phyloP scores from a whole-genome alignment of 2,113 vertebrate species.

The Bos javanicus region DNA sequence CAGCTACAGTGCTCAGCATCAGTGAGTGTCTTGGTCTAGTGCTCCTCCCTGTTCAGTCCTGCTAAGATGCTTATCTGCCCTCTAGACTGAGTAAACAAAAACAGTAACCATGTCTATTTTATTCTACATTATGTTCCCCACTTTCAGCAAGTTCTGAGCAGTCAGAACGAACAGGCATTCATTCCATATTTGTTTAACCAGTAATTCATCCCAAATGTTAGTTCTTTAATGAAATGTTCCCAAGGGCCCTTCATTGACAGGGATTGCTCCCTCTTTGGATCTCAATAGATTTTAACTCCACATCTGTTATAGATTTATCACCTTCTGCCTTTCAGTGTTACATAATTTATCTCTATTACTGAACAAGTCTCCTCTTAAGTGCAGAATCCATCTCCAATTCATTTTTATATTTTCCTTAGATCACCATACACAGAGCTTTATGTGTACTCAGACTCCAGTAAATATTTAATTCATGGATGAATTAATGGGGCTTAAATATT shows the following conservation, averaged over 20 bases:
- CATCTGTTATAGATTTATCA: background rate
- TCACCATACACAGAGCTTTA: background rate
- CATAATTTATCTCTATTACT: background rate
- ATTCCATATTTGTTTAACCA: background rate
- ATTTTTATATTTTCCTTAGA: background rate
- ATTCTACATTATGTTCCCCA: background rate
- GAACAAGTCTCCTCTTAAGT: background rate
- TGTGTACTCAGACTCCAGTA: background rate
- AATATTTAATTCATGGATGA: background rate
- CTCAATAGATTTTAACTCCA: background rate
- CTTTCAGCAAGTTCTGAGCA: background rate
- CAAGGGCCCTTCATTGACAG: background rate
- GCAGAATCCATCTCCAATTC: background rate
- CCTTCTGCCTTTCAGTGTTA: background rate
- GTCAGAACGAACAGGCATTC: background rate
- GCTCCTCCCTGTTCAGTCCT: background rate
- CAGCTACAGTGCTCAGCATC: background rate
- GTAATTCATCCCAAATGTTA: background rate
- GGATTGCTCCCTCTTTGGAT: background rate
- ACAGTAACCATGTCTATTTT: background rate
- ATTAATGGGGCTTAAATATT: background rate
- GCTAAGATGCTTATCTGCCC: background rate
- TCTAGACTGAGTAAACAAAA: background rate
- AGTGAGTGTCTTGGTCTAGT: background rate
- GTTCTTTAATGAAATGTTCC: background rate